These are phyloP conservation scores for Montipora foliosa DNA, from an alignment of 64 coral and sea anemone genomes.

Conservation along the genomic window DNA sequence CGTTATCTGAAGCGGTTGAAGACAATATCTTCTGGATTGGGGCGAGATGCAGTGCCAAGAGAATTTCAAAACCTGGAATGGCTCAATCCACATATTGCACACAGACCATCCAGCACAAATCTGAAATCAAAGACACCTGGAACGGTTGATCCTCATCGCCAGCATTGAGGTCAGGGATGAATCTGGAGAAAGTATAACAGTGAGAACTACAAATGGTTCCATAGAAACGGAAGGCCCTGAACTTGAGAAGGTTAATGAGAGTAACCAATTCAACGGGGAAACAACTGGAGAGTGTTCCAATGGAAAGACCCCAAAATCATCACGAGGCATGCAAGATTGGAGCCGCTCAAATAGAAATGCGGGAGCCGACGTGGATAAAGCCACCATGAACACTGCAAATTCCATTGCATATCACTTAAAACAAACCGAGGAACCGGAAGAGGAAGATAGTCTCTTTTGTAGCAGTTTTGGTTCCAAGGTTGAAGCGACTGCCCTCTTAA, in stretches of 20 bases:
- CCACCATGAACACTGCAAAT: constrained; percentile 15
- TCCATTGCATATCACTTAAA: no score
- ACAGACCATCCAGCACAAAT: no score
- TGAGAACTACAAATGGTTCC: not conserved
- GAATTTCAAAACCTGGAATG: no score
- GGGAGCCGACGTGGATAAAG: constrained; percentile 9
- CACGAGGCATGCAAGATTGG: constrained; percentile 5
- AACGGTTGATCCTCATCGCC: not conserved
- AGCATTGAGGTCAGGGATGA: not conserved
- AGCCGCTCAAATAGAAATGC: not conserved
- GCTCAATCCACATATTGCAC: no score
- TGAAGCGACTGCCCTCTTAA: constrained; percentile 5
- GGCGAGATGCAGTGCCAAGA: no score
- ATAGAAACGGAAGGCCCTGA: no score
- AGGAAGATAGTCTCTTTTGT: not conserved
- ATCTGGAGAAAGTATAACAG: not conserved
- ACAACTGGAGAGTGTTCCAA: not conserved
- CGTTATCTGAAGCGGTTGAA: no score
- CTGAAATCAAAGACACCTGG: no score
- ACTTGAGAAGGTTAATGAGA: constrained; percentile 10
- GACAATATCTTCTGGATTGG: no score
- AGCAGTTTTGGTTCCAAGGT: constrained; percentile 16
- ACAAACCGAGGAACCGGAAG: no score
- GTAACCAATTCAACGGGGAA: constrained; percentile 3
- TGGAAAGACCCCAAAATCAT: constrained; percentile 4